Conservation (phyloP, 2,113 vertebrate genomes). For the Porphyrio hochstetteri region DNA sequence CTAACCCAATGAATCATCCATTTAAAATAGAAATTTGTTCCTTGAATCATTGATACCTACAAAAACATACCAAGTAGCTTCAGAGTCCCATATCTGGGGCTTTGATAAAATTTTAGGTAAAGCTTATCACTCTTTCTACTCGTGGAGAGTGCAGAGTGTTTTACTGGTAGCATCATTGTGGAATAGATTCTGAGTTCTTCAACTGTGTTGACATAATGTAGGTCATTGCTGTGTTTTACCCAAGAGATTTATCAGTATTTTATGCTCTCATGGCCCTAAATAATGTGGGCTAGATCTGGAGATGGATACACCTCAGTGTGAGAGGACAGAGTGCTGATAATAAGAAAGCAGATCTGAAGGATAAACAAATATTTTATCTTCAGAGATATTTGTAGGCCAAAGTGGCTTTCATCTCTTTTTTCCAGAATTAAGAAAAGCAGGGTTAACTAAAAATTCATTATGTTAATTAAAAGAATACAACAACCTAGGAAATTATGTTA, state of each 20-base stretch:
- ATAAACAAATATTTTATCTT: background rate
- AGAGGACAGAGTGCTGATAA: background rate
- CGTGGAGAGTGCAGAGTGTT: background rate
- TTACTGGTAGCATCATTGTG: background rate
- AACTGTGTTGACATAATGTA: fast-evolving
- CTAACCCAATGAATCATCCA: background rate
- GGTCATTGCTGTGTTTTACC: background rate
- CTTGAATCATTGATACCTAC: background rate
- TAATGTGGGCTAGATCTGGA: background rate
- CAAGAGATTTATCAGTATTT: background rate
- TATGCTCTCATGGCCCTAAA: background rate
- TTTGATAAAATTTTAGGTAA: background rate
- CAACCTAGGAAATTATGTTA: background rate
- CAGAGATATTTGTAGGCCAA: background rate
- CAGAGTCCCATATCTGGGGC: background rate
- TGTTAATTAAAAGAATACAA: background rate
- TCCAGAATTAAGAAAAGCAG: background rate
- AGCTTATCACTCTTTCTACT: background rate
- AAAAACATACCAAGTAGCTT: background rate
- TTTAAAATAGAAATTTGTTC: background rate
- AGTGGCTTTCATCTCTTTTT: background rate
- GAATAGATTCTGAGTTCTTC: background rate
- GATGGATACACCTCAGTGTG: background rate
- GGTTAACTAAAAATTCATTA: background rate
- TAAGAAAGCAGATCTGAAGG: background rate